Conservation (phyloP, 2,888 invertebrate genomes). For the Drosophila meridiana region DNA sequence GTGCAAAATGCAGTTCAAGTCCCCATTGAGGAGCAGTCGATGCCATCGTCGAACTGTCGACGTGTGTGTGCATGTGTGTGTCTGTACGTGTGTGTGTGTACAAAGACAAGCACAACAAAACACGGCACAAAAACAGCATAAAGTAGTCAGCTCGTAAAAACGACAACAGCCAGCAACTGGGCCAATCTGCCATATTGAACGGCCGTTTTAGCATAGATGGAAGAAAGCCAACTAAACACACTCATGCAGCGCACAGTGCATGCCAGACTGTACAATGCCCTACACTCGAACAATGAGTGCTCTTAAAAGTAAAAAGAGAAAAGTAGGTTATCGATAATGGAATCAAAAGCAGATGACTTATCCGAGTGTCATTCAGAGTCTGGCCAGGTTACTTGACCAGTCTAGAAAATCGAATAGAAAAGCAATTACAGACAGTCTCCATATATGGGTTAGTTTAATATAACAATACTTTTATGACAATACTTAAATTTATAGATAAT, state of each 20-base stretch:
- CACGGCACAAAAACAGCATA: constrained; percentile 40
- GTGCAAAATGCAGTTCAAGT: constrained; percentile 42
- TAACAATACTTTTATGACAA: background rate
- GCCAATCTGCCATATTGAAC: constrained; percentile 50
- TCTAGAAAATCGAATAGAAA: background rate
- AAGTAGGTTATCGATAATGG: constrained; percentile 8
- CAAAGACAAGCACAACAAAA: constrained; percentile 48
- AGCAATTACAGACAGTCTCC: background rate
- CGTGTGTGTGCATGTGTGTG: constrained; percentile 25
- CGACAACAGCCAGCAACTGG: constrained; percentile 53
- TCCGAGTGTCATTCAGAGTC: background rate
- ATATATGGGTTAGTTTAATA: background rate
- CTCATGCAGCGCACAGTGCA: background rate
- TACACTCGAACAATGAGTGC: background rate
- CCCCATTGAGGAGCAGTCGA: constrained; percentile 29
- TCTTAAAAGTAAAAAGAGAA: background rate
- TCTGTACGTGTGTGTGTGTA: constrained; percentile 23
- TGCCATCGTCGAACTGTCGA: constrained; percentile 47
- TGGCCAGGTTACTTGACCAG: background rate
- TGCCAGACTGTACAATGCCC: constrained; percentile 32
- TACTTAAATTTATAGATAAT: background rate
- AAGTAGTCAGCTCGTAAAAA: constrained; percentile 58
- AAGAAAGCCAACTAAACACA: constrained; percentile 23
- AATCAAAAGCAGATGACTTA: constrained; percentile 7
- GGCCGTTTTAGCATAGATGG: constrained; percentile 39